Base-by-base conservation (phyloP, 2,888 invertebrate genomes). In the Ceraclea dissimilis region DNA sequence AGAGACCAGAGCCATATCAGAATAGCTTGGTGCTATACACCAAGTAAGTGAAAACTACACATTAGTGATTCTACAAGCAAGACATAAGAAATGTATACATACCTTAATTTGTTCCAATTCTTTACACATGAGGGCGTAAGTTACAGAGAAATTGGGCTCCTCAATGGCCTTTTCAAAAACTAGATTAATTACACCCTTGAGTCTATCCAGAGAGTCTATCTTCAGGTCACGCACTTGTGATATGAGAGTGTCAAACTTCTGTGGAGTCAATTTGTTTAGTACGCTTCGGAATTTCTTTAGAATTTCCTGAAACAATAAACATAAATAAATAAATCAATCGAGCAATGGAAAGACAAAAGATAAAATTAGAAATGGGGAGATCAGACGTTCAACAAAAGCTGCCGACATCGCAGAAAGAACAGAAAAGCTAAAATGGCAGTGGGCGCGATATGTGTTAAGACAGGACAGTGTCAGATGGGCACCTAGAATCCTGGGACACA, bases 151-250 rank as follows among this genome's bases (percentile, higher is more conserved):
- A 65, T 86, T 90, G 1, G 96, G 96, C 70, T 97, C 96, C 71
- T 94, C 92, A 54, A 96, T 88, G 19, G 96, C 90, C 76, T 97
- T 97, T 69, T 95, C 93, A 70, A 96, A 96, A 2, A 96, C 90
- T 60, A 96, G 79, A 67, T 90, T 84, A 65, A 95, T 93, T 13
- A 93, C 90, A 63, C 88, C 88, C 65, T 85, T 83, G 54, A 96
- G 77, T 64, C 89, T 82, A 53, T 85, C 85, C 56, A 82, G 81
- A 2, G 85, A 89, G 69, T 92, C 86, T 56, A 96, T 92, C 61
- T 86, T 80, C 31, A 95, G 74, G 13, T 78, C 73, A 61, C 85
- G 80, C 21, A 94, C 86, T 77, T 88, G 90, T 31, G 82, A 81
- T 19, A 93, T 78, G 55, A 96, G 75, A 1, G 85, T 88, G 54